These are phyloP conservation scores for Seriola dumerili DNA, from an alignment of 2,113 vertebrate genomes.

Conservation along the genomic window DNA sequence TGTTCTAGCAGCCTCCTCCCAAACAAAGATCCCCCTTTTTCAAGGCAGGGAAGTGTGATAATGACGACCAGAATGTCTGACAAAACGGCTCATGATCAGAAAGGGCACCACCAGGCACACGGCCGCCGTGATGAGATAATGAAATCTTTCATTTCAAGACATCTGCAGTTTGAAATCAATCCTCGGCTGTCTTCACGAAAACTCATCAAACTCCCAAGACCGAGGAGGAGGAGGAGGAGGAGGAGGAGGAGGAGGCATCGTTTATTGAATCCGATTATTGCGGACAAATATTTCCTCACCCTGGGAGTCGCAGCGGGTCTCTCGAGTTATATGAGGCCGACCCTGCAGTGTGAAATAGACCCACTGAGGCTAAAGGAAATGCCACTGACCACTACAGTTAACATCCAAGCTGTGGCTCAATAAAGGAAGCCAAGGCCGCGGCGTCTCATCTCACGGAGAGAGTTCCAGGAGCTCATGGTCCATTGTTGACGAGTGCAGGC, in stretches of 20 bases:
- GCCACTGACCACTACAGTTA: constrained; percentile 60
- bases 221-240: neutral
- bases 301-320: constrained; percentile 54
- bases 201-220: constrained; percentile 50
- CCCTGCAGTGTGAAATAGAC: constrained; percentile 65
- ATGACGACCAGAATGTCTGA: constrained; percentile 59
- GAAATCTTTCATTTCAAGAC: constrained; percentile 60
- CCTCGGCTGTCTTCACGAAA: constrained; percentile 36
- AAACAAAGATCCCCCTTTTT: constrained; percentile 54
- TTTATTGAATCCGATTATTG: constrained; percentile 64
- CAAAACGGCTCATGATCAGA: constrained; percentile 63
- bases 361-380: constrained; percentile 65
- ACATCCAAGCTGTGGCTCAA: constrained; percentile 60
- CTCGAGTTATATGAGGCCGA: constrained; percentile 65
- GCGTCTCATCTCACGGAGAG: constrained; percentile 23
- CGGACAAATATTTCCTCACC: constrained; percentile 68
- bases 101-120: constrained; percentile 45
- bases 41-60: constrained; percentile 46
- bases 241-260: constrained; percentile 14
- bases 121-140: constrained; percentile 49
- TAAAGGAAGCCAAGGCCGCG: constrained; percentile 58
- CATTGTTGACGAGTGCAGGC: constrained; percentile 30
- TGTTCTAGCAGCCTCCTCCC: constrained; percentile 45
- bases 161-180: constrained; percentile 60
- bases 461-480: constrained; percentile 30